Evolutionary conservation across 2,113 vertebrate species (phyloP).

Genomic region (Zosterops japonicus): DNA sequence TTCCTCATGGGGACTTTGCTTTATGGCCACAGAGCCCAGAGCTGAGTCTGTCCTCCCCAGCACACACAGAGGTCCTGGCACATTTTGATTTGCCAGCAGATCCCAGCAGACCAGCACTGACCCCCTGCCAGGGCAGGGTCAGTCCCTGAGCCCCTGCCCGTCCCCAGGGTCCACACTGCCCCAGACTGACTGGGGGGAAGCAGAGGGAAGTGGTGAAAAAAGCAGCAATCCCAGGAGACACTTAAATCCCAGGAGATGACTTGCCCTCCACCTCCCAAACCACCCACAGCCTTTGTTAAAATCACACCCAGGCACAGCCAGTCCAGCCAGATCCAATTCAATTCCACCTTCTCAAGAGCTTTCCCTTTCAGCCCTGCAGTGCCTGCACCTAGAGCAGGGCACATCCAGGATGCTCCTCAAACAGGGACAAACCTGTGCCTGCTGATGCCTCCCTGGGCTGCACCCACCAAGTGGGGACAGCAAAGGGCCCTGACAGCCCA

Average conservation of each 20-base stretch:
- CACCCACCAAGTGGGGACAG: neutral
- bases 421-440: rapidly evolving
- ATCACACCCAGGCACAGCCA: neutral
- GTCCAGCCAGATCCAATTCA: neutral
- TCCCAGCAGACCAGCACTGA: neutral
- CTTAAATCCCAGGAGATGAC: neutral
- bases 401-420: neutral
- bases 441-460: neutral
- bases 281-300: neutral
- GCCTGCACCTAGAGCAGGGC: neutral
- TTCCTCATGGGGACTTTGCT: neutral
- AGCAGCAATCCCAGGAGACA: neutral
- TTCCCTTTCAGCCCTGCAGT: neutral
- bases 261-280: neutral
- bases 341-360: neutral
- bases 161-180: neutral
- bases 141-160: neutral
- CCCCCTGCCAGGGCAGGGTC: too few species aligned
- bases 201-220: neutral
- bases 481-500: rapidly evolving
- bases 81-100: neutral
- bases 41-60: rapidly evolving
- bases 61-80: rapidly evolving
- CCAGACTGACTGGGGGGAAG: neutral
- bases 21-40: neutral